A percentile compares a stretch with the other conserved stretches of the same genome.
These are phyloP conservation scores for Ariolimax columbianus DNA, from an alignment of 2,888 invertebrate species.

Conservation along the genomic window DNA sequence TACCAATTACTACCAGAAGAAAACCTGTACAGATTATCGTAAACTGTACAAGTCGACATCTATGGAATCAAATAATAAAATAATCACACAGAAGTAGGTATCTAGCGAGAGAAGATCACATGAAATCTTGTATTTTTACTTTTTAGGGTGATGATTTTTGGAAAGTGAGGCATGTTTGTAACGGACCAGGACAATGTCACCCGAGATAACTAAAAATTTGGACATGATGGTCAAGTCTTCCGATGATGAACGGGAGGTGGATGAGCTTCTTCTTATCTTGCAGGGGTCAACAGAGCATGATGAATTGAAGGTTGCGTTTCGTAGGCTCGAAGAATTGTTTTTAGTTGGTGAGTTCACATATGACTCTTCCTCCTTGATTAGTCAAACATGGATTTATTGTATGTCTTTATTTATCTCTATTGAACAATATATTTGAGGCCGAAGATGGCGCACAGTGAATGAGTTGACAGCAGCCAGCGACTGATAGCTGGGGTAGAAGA, in stretches of 20 bases:
- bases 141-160: not conserved
- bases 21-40: too few species aligned
- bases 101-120: not conserved
- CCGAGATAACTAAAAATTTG: slow-evolving; percentile 37
- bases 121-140: not conserved
- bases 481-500: too few species aligned
- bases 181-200: slow-evolving; percentile 43
- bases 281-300: slow-evolving; percentile 52
- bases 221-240: slow-evolving; percentile 44
- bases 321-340: slow-evolving; percentile 46
- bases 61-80: too few species aligned
- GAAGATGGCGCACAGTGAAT: too few species aligned
- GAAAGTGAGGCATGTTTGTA: slow-evolving; percentile 25
- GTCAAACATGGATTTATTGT: too few species aligned
- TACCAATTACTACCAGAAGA: too few species aligned
- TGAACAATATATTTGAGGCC: too few species aligned
- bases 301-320: slow-evolving; percentile 48
- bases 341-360: slow-evolving; percentile 45
- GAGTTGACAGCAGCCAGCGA: too few species aligned
- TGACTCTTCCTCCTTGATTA: too few species aligned
- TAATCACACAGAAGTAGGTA: too few species aligned
- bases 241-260: slow-evolving; percentile 51
- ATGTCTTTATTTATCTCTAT: too few species aligned
- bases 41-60: too few species aligned
- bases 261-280: slow-evolving; percentile 49